Base-by-base conservation (phyloP, 2,888 invertebrate genomes). In the Syritta pipiens region DNA sequence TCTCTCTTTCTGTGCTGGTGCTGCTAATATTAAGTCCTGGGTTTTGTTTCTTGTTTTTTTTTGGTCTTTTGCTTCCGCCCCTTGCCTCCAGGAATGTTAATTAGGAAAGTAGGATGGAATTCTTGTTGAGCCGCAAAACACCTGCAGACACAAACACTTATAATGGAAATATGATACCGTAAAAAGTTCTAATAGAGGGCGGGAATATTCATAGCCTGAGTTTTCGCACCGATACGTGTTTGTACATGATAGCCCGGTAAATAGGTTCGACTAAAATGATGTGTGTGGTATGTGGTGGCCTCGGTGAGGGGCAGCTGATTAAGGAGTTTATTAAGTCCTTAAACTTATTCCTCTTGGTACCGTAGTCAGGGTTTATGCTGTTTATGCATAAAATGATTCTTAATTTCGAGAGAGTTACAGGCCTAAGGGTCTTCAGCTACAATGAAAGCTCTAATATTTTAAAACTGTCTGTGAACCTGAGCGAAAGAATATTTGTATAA, bases 141-240 rank as follows among this genome's bases (percentile, higher is more conserved):
- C 79, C 79, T 79, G 79, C 79, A 79, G 79, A 79, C 60, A 79
- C 59, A 44, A 48, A 24, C 67, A 74, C 42, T 48, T 79, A 62
- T 79, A 79, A 79, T 79, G 79, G 74, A 57, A 79, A 68, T 67
- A 62, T 79, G 79, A 79, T 79, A 62, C 71, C 30, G 40, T 46
- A 17, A 20, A 55, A 17, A 44, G 17, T 17, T 14, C 40, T 37
- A 10, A 19, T 30, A 10, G 37, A 20, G 32, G 40, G 20, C 26
- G 0, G 7, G 51, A 42, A 65, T 72, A 72, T 63, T 62, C 63
- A 55, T 71, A 65, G 44, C 28, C 24, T 55, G 63, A 44, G 35
- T 32, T 30, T 26, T 28, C 44, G 24, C 55, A 30, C 53, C 35
- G 44, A 55, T 53, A 44, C 35, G 30, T 55, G 12, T 40, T 7